A percentile compares a stretch with the other conserved stretches of the same genome.
Conservation (phyloP, 1,140 invertebrate genomes). For the Marisa cornuarietis region DNA sequence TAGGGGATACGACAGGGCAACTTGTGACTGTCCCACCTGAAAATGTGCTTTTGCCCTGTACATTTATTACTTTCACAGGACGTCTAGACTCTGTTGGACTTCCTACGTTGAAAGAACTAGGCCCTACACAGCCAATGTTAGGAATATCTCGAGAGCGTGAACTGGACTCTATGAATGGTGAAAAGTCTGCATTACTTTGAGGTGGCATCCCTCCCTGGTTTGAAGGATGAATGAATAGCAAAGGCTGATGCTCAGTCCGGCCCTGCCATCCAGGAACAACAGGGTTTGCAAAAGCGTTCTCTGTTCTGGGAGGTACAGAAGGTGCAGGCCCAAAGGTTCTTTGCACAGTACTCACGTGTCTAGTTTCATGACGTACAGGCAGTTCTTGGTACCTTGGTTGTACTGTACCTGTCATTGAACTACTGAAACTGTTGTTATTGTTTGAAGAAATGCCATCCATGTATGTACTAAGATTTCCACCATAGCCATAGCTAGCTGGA, state of each 20-base stretch:
- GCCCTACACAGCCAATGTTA: slow-evolving; percentile 14
- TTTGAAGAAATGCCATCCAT: neutral
- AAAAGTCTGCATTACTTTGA: slow-evolving; percentile 6
- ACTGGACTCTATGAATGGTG: neutral
- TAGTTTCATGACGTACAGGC: slow-evolving; percentile 17
- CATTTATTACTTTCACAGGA: slow-evolving; percentile 33
- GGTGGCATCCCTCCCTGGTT: neutral
- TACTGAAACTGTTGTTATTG: neutral
- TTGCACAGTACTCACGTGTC: slow-evolving; percentile 22
- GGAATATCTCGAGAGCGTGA: slow-evolving; percentile 16
- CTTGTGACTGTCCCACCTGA: slow-evolving; percentile 30
- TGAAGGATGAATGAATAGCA: slow-evolving; percentile 13
- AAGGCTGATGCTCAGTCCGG: neutral
- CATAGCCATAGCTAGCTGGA: neutral
- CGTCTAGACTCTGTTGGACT: slow-evolving; percentile 23
- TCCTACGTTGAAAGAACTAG: neutral
- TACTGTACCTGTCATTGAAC: neutral
- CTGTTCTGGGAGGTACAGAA: slow-evolving; percentile 5
- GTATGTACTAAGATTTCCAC: neutral
- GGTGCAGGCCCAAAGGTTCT: slow-evolving; percentile 6
- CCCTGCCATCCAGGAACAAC: neutral
- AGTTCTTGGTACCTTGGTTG: slow-evolving; percentile 13
- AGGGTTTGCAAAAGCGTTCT: neutral
- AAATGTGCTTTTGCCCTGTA: slow-evolving; percentile 4
- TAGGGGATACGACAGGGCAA: slow-evolving; percentile 21